Percentiles rank a stretch among this genome's conserved stretches.
Conservation (phyloP, 2,888 invertebrate genomes). For the Cheiracanthium punctorium region DNA sequence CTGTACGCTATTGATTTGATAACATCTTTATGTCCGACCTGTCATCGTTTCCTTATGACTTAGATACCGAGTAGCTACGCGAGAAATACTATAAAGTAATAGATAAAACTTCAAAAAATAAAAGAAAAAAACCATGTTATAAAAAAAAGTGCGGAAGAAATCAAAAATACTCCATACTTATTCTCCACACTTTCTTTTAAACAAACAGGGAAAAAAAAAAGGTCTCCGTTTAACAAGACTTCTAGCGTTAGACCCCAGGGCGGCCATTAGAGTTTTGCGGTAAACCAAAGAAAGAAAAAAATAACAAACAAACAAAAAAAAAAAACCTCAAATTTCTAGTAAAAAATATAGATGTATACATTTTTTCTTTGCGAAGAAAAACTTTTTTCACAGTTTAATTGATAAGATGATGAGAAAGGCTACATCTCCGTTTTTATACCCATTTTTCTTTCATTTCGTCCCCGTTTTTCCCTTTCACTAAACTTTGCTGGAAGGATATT, state of each 20-base stretch:
- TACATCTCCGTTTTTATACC: slow-evolving; percentile 10
- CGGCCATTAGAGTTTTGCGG: slow-evolving; percentile 55
- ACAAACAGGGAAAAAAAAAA: slow-evolving; percentile 22
- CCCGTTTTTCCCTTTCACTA: slow-evolving; percentile 24
- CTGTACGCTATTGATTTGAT: neutral
- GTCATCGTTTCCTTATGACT: neutral
- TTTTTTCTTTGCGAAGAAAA: slow-evolving; percentile 33
- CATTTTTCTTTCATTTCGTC: slow-evolving; percentile 13
- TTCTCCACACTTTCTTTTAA: slow-evolving; percentile 1
- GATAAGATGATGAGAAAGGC: slow-evolving; percentile 55
- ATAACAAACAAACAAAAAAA: slow-evolving; percentile 2
- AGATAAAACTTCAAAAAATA: neutral
- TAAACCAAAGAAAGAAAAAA: slow-evolving; percentile 48
- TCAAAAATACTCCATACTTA: slow-evolving; percentile 21
- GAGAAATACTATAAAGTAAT: neutral
- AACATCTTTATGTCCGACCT: neutral
- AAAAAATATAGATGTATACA: slow-evolving; percentile 48
- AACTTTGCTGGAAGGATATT: slow-evolving; percentile 3
- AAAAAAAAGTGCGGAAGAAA: neutral
- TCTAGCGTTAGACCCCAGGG: slow-evolving; percentile 32
- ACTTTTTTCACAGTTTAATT: slow-evolving; percentile 62
- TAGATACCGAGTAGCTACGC: neutral
- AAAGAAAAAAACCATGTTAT: too few relatives aligned
- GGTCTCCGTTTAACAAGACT: slow-evolving; percentile 45
- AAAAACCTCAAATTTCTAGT: too few relatives aligned